Base-by-base conservation (phyloP, 2,888 invertebrate species). In the Apodemia mormo region DNA sequence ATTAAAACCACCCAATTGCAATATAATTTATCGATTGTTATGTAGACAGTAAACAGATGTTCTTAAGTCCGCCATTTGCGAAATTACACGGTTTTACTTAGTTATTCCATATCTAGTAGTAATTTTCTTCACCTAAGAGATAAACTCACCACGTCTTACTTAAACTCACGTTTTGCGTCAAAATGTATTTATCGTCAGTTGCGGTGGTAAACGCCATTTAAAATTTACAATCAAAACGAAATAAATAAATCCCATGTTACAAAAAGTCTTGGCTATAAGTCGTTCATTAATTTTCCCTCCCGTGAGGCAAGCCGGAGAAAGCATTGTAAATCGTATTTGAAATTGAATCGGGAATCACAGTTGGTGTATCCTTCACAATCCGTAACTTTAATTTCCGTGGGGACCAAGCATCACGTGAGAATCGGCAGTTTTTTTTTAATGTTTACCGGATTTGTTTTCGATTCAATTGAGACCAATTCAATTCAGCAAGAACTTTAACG, bases 321-420 rank as follows among this genome's bases (percentile, higher is more conserved):
- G 67, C 43, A 56, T 69, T 69, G 69, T 69, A 56, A 69, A 69
- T 69, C 69, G 69, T 65, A 69, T 69, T 69, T 33, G 43, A 66
- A 69, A 69, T 69, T 65, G 69, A 69, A 69, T 69, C 65, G 56
- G 54, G 69, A 65, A 45, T 68, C 52, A 54, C 52, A 65, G 65
- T 66, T 65, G 52, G 43, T 69, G 69, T 67, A 54, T 33, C 54
- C 69, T 68, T 65, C 65, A 64, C 61, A 54, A 65, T 65, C 37
- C 65, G 65, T 52, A 64, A 71, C 68, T 70, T 73, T 65, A 70
- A 71, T 73, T 70, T 71, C 72, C 70, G 56, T 54, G 8, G 73
- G 68, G 72, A 71, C 65, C 9, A n/a, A 22, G 68, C 56, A 70
- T 69, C 52, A 69, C 52, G 68, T 66, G 30, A 71, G 58, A 71